These are phyloP conservation scores for Herpetotheres cachinnans DNA, from an alignment of 2,113 vertebrate species.

Conservation along the genomic window DNA sequence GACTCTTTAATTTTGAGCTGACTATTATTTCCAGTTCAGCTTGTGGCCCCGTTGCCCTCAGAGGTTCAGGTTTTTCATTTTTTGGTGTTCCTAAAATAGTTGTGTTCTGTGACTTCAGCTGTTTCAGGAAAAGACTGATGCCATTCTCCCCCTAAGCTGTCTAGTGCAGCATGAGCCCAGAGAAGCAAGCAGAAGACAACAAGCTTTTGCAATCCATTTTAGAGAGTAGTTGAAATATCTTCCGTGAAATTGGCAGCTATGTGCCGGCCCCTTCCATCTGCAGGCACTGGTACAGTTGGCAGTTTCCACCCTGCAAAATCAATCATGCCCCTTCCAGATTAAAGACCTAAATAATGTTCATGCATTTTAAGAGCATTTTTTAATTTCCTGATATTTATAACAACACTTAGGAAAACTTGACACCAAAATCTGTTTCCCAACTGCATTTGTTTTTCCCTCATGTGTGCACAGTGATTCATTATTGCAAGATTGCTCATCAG, in stretches of 20 bases:
- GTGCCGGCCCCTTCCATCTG: conserved; percentile 66
- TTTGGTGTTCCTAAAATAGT: neutral
- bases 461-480: conserved; percentile 58
- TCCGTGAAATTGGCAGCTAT: conserved; percentile 64
- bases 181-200: conserved; percentile 48
- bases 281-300: conserved; percentile 66
- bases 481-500: conserved; percentile 61
- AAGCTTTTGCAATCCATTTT: conserved; percentile 37
- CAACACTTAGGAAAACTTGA: conserved; percentile 68
- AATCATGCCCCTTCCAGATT: conserved; percentile 71
- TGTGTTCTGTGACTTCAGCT: neutral
- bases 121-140: neutral
- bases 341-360: conserved; percentile 69
- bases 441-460: conserved; percentile 65
- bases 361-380: conserved; percentile 68
- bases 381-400: conserved; percentile 71
- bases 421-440: conserved; percentile 65
- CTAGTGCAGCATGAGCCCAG: neutral
- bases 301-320: conserved; percentile 66
- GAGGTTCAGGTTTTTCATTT: neutral
- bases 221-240: conserved; percentile 50
- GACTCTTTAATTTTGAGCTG: neutral
- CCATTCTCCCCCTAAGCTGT: neutral
- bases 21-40: neutral
- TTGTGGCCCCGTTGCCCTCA: neutral